A percentile compares a stretch with the other conserved stretches of the same genome.
These are phyloP conservation scores for Azemiops feae DNA, from an alignment of 2,113 vertebrate species.

Conservation along the genomic window DNA sequence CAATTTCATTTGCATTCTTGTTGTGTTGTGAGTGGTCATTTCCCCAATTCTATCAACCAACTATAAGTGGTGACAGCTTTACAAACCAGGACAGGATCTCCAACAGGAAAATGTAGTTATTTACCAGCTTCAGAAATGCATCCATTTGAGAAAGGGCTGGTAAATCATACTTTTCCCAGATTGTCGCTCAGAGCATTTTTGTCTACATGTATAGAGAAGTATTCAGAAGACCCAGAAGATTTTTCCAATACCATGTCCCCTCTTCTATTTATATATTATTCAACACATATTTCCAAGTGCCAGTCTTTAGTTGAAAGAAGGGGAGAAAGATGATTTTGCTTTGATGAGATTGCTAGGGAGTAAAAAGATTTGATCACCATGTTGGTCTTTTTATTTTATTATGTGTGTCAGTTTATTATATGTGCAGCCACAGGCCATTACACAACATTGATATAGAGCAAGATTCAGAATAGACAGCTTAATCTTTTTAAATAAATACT, in stretches of 20 bases:
- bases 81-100: conserved; percentile 26
- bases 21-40: conserved; percentile 46
- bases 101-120: conserved; percentile 41
- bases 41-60: conserved; percentile 48
- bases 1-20: conserved; percentile 56
- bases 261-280: neutral
- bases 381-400: neutral
- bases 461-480: neutral
- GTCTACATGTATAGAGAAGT: neutral
- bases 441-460: neutral
- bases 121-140: conserved; percentile 35
- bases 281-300: neutral
- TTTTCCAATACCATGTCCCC: neutral
- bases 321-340: neutral
- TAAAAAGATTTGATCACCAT: neutral
- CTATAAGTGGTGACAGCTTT: conserved; percentile 49
- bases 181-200: neutral
- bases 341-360: neutral
- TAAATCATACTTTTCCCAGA: conserved; percentile 31
- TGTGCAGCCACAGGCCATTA: neutral
- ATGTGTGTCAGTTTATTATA: neutral
- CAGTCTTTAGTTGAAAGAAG: neutral
- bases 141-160: conserved; percentile 9
- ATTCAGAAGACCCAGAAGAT: neutral
- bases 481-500: neutral